Evolutionary conservation across 2,113 vertebrate genomes (phyloP), one percentile per base, ranked within the genome.

Genomic region (Cryptotis parvus): DNA sequence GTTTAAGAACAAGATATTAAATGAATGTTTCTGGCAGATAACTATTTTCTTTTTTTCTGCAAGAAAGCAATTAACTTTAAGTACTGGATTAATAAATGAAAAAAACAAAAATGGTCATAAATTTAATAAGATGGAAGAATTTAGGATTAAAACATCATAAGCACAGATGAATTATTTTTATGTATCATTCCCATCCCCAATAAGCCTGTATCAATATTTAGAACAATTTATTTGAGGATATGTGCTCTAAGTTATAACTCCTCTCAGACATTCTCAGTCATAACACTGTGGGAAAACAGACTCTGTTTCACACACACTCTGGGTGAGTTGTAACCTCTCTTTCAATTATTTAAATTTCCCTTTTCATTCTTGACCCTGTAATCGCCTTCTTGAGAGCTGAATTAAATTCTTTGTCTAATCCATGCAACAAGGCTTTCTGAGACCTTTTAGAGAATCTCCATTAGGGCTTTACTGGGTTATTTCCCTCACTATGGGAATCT

Each of bases 331-430:
- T 73, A 70, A 61, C 31, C 11, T 82, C 70, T 87, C 33, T 68
- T 63, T 81, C 8, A 29, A 22, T 85, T 52, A n/a, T 10, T 29
- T 58, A 33, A 84, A 20, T 22, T 76, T 66, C 26, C 31, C 31
- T 88, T 45, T 61, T 77, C 37, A 69, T 29, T 80, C 72, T n/a
- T 65, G 39, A 83, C 58, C 45, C 41, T 75, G 14, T 55, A 37
- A 65, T 55, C 58, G 58, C 65, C 69, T 90, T 81, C 27, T 74
- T 82, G 45, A 91, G 5, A 75, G 3, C 22, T 82, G 24, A 95
- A 69, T 88, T 80, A 88, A 82, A 86, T 83, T 92, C 4, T 90
- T 77, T 70, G 84, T 89, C 20, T 37, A 86, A 35, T 35, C 43
- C 9, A 65, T 65, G 35, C 75, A 88, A 69, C 72, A 69, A 41